phyloP scores from a whole-genome alignment of 1,140 invertebrate species.

The Dufourea novaeangliae region DNA sequence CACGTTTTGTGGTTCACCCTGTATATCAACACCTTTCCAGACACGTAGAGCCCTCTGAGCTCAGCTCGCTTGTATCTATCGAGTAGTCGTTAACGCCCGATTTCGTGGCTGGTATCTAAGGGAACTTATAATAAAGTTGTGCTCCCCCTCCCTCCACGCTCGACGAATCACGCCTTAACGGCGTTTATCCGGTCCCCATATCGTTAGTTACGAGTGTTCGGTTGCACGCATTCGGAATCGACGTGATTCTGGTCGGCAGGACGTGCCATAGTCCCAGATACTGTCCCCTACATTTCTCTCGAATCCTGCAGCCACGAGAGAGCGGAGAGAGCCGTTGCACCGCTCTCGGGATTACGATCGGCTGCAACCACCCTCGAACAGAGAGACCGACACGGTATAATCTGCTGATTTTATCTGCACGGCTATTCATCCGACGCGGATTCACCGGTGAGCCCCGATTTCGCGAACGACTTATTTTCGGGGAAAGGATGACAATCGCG shows the following conservation, averaged over 20 bases:
- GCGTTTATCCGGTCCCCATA: slow-evolving; percentile 27
- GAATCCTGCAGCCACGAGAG: not conserved
- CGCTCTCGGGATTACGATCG: slow-evolving; percentile 40
- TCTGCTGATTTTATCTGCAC: slow-evolving; percentile 30
- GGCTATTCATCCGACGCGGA: slow-evolving; percentile 17
- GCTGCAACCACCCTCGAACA: slow-evolving; percentile 3
- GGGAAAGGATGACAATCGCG: not conserved
- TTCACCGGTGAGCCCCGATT: not conserved
- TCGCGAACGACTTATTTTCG: not conserved
- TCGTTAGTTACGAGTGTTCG: slow-evolving; percentile 47
- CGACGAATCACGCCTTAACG: slow-evolving; percentile 26
- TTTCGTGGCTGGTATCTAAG: slow-evolving; percentile 23
- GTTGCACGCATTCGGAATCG: slow-evolving; percentile 25
- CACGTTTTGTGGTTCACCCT: not conserved
- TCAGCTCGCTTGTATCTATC: slow-evolving; percentile 3
- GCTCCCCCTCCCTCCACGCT: not conserved
- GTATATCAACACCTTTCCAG: slow-evolving; percentile 1
- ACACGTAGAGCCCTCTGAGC: not conserved
- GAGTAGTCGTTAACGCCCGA: slow-evolving; percentile 29
- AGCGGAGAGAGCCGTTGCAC: not conserved
- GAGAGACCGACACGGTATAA: slow-evolving; percentile 12
- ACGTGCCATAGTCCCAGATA: slow-evolving; percentile 11
- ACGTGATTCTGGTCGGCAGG: not conserved
- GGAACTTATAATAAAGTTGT: slow-evolving; percentile 52
- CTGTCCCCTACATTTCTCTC: not conserved